phyloP scores from a whole-genome alignment of 2,888 invertebrate species.

The Corbicula japonica region DNA sequence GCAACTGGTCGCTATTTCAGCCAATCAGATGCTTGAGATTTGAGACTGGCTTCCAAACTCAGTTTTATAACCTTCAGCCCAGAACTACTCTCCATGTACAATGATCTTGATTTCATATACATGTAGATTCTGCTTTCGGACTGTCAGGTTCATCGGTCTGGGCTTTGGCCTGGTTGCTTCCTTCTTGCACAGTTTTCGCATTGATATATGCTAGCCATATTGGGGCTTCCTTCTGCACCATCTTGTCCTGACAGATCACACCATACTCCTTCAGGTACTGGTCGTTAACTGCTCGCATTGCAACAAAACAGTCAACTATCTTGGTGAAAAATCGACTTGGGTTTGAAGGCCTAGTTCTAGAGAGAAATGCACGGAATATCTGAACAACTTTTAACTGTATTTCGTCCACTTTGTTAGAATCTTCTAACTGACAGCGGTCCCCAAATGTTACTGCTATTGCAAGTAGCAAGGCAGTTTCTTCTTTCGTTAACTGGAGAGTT shows the following conservation, averaged over 20 bases:
- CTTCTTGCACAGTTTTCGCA: slow-evolving; percentile 55
- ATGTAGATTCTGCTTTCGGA: not conserved
- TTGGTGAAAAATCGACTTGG: slow-evolving; percentile 62
- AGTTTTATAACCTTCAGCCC: too few species aligned
- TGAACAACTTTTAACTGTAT: slow-evolving; percentile 62
- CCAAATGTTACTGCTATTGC: slow-evolving; percentile 68
- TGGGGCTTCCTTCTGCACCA: slow-evolving; percentile 67
- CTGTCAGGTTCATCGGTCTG: not conserved
- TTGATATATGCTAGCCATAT: slow-evolving; percentile 68
- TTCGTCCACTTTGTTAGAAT: slow-evolving; percentile 54
- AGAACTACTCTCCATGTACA: too few species aligned
- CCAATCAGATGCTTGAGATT: too few species aligned
- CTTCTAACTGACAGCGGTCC: slow-evolving; percentile 59
- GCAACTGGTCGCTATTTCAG: too few species aligned
- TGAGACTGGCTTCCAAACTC: too few species aligned
- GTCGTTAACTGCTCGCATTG: slow-evolving; percentile 64
- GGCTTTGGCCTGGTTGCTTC: slow-evolving; percentile 10
- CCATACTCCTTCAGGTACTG: slow-evolving; percentile 67
- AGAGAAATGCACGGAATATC: slow-evolving; percentile 50
- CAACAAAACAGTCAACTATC: slow-evolving; percentile 65
- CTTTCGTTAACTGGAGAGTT: slow-evolving; percentile 49
- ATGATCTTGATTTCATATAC: too few species aligned
- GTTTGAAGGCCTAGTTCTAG: slow-evolving; percentile 34
- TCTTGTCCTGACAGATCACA: slow-evolving; percentile 66
- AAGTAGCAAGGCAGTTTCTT: slow-evolving; percentile 63